Conservation (phyloP, 2,113 vertebrate genomes). For the Lampris megalopsis region DNA sequence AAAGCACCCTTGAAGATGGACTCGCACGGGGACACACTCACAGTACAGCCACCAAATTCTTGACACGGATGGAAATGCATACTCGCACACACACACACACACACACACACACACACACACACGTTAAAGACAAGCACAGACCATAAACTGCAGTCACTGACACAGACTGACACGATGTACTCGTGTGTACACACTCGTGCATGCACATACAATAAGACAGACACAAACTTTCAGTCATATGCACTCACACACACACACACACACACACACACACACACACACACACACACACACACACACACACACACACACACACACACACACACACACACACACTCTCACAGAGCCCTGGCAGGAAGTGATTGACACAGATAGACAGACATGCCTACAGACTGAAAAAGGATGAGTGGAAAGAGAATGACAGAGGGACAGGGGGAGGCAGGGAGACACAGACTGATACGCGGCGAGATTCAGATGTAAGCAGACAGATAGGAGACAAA, state of each 20-base stretch:
- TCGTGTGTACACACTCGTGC: too few relatives aligned
- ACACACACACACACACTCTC: constrained; percentile 16
- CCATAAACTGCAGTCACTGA: too few relatives aligned
- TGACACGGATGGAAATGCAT: not conserved
- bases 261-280: too few relatives aligned
- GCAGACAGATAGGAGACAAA: constrained; percentile 62
- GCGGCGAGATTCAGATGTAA: constrained; percentile 54
- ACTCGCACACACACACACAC: constrained; percentile 8
- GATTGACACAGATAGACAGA: constrained; percentile 69
- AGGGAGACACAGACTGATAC: constrained; percentile 54
- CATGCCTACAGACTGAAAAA: constrained; percentile 66
- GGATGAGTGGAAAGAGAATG: constrained; percentile 58
- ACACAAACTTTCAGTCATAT: too few relatives aligned
- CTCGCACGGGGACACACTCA: too few relatives aligned
- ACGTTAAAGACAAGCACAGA: too few relatives aligned
- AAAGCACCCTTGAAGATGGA: too few relatives aligned
- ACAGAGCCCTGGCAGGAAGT: constrained; percentile 17
- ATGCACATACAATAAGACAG: too few relatives aligned
- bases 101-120: not conserved
- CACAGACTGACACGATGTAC: too few relatives aligned
- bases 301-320: constrained; percentile 1
- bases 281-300: not conserved
- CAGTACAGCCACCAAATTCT: too few relatives aligned
- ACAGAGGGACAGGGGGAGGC: constrained; percentile 38
- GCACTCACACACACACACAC: too few relatives aligned